phyloP scores from a whole-genome alignment of 2,888 invertebrate genomes.

The Disparrhopalites patrizii region DNA sequence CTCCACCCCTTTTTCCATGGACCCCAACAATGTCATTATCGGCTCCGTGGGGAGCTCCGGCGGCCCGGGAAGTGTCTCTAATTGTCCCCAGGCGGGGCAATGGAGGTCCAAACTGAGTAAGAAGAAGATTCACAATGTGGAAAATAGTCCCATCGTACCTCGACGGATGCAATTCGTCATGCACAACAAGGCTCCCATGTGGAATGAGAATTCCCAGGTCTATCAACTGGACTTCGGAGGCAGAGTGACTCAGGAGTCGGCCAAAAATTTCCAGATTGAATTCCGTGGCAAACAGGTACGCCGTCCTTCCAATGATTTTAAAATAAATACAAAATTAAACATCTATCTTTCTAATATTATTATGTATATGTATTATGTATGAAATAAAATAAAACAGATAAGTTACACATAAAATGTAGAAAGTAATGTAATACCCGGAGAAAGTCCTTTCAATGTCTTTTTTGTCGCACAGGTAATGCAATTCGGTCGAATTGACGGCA shows the following conservation, averaged over 20 bases:
- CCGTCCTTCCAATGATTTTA: no score
- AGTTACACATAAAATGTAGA: no score
- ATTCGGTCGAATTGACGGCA: conserved; percentile 97
- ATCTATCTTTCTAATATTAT: neutral
- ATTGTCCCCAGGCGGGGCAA: neutral
- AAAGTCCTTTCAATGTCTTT: no score
- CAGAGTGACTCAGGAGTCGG: conserved; percentile 97
- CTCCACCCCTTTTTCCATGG: neutral
- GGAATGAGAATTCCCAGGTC: conserved; percentile 99
- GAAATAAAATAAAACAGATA: no score
- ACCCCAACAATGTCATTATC: no score
- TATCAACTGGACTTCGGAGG: conserved; percentile 99
- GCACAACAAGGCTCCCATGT: conserved; percentile 97
- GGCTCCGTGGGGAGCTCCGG: no score
- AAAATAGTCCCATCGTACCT: conserved; percentile 47
- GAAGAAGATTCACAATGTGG: conserved; percentile 54
- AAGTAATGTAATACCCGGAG: no score
- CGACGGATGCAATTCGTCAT: conserved; percentile 76
- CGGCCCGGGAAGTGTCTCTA: no score
- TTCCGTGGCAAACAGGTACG: conserved; percentile 89
- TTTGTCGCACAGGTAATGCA: conserved; percentile 83
- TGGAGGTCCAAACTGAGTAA: conserved; percentile 71
- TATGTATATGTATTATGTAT: neutral
- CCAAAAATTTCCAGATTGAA: conserved; percentile 99
- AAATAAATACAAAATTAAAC: neutral